Conservation (phyloP, 64 coral and sea anemone species). For the Orbicella faveolata region DNA sequence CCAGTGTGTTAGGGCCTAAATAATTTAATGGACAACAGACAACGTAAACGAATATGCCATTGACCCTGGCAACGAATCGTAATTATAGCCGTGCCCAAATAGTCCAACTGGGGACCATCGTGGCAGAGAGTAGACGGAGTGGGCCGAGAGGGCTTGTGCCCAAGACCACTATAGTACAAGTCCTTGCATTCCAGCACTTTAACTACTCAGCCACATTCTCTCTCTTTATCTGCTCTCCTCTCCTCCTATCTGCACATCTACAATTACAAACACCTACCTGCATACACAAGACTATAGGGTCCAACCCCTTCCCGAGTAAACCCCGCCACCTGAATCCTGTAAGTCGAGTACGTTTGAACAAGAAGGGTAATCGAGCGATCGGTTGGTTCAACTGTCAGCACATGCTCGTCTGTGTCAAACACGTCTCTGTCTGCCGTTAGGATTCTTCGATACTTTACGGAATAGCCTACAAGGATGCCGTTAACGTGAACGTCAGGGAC, state of each 20-base stretch:
- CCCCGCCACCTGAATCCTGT: slow-evolving; percentile 54
- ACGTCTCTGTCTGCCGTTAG: slow-evolving; percentile 35
- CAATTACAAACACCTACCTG: slow-evolving; percentile 37
- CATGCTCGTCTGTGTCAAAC: neutral
- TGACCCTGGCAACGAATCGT: too few relatives aligned
- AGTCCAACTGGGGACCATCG: too few relatives aligned
- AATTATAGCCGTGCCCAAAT: too few relatives aligned
- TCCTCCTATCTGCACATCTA: neutral
- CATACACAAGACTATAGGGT: slow-evolving; percentile 33
- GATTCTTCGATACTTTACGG: slow-evolving; percentile 29
- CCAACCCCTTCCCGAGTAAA: slow-evolving; percentile 43
- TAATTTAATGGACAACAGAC: too few relatives aligned
- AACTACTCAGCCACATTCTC: neutral
- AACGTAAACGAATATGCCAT: too few relatives aligned
- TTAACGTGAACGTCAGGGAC: slow-evolving; percentile 45
- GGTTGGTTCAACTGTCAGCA: neutral
- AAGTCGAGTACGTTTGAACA: slow-evolving; percentile 47
- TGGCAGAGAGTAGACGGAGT: too few relatives aligned
- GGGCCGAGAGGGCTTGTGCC: too few relatives aligned
- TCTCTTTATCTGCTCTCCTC: neutral
- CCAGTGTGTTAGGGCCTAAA: too few relatives aligned
- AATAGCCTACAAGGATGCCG: slow-evolving; percentile 53
- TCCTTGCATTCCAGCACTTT: neutral
- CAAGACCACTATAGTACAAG: too few relatives aligned
- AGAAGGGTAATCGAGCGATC: neutral